A percentile compares a stretch with the other conserved stretches of the same genome.
phyloP scores from a whole-genome alignment of 2,797 vertebrate genomes.

The Pseudochromis fuscus region DNA sequence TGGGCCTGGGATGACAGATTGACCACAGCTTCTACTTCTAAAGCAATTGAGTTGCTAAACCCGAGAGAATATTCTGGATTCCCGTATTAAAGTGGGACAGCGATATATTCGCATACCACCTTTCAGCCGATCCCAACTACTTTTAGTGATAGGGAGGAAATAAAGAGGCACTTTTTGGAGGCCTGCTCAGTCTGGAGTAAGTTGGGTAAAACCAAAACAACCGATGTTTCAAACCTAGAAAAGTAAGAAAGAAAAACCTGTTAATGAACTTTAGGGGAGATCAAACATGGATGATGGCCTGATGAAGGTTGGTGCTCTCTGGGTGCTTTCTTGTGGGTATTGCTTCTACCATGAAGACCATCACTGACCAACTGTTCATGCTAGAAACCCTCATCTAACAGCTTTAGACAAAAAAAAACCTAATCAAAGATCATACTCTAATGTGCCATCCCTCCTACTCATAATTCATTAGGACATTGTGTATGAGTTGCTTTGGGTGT shows the following conservation, averaged over 20 bases:
- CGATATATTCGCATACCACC: neutral
- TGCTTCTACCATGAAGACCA: no score
- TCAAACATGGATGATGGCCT: no score
- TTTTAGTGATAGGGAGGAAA: neutral
- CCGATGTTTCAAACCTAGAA: no score
- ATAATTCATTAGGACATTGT: neutral
- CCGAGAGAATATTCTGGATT: slow-evolving; percentile 44
- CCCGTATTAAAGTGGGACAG: slow-evolving; percentile 30
- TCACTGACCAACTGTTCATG: no score
- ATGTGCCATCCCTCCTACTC: no score
- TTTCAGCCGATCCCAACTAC: neutral
- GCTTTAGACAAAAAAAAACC: neutral
- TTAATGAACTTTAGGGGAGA: no score
- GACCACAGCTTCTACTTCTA: slow-evolving; percentile 30
- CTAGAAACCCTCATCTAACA: neutral
- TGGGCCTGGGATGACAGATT: slow-evolving; percentile 30
- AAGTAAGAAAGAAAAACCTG: no score
- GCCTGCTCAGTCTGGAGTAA: no score
- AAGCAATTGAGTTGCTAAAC: slow-evolving; percentile 40
- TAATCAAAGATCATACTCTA: neutral
- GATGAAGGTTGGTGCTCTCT: no score
- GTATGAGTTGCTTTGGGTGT: neutral
- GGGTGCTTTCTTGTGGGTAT: no score
- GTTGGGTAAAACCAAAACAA: no score
- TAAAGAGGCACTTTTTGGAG: no score